Evolutionary conservation across 2,888 invertebrate genomes (phyloP).

Genomic region (Protophormia terraenovae): DNA sequence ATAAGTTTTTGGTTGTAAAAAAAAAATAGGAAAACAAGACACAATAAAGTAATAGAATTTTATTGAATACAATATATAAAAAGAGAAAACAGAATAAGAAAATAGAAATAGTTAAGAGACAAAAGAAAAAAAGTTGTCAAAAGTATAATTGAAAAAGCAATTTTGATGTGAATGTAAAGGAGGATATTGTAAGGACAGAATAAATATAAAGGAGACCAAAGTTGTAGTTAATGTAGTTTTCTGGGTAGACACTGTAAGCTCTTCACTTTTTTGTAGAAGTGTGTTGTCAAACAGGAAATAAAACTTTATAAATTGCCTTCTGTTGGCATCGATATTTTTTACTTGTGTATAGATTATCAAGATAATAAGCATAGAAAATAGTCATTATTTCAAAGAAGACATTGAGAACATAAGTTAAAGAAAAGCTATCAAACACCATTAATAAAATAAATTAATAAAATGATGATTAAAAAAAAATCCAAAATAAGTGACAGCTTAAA

Average conservation of each 20-base stretch:
- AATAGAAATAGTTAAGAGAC: neutral
- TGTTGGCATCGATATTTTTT: neutral
- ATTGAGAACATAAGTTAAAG: neutral
- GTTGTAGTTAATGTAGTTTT: no score
- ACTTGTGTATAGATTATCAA: neutral
- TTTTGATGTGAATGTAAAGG: neutral
- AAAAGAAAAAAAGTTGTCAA: neutral
- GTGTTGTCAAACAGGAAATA: neutral
- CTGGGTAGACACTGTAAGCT: neutral
- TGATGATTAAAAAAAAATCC: neutral
- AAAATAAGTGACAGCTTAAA: no score
- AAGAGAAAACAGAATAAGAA: neutral
- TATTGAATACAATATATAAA: slow-evolving; percentile 9
- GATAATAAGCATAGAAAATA: neutral
- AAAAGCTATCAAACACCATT: neutral
- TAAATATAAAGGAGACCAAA: no score
- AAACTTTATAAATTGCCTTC: neutral
- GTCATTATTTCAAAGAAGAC: neutral
- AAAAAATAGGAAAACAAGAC: neutral
- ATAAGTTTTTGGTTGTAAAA: neutral
- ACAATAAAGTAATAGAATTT: slow-evolving; percentile 16
- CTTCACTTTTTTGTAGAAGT: neutral
- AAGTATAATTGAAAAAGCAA: neutral
- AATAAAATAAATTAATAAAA: neutral
- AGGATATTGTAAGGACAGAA: no score